Evolutionary conservation across 2,888 invertebrate species (phyloP).

Genomic region (Mantis religiosa): DNA sequence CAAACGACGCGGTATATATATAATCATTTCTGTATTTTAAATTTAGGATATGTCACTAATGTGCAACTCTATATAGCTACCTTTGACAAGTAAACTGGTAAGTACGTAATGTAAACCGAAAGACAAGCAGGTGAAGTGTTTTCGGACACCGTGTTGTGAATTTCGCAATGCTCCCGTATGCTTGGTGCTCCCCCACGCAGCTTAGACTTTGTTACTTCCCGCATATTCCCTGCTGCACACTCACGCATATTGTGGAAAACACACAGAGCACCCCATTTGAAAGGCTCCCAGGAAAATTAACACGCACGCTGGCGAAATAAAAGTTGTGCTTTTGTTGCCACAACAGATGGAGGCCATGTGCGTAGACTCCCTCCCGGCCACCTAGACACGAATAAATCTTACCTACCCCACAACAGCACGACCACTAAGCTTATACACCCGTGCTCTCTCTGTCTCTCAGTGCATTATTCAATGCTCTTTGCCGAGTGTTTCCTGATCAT

Average conservation of each 20-base stretch:
- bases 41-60: too few species aligned
- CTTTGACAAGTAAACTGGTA: too few species aligned
- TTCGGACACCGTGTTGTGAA: too few species aligned
- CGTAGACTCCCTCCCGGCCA: not conserved
- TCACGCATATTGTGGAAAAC: not conserved
- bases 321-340: not conserved
- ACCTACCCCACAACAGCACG: not conserved
- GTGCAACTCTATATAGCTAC: too few species aligned
- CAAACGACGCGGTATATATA: too few species aligned
- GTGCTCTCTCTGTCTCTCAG: not conserved
- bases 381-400: not conserved
- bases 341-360: not conserved
- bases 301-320: not conserved
- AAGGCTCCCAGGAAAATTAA: not conserved
- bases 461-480: conserved; percentile 1
- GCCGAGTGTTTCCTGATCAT: too few species aligned
- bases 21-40: too few species aligned
- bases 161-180: too few species aligned
- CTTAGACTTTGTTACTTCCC: not conserved
- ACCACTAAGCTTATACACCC: not conserved
- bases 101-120: too few species aligned
- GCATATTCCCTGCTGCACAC: not conserved
- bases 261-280: not conserved
- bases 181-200: too few species aligned
- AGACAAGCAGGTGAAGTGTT: too few species aligned